Percentiles rank a stretch among this genome's conserved stretches.
phyloP scores from a whole-genome alignment of 2,888 invertebrate genomes.

The Drosophila vallismaia region DNA sequence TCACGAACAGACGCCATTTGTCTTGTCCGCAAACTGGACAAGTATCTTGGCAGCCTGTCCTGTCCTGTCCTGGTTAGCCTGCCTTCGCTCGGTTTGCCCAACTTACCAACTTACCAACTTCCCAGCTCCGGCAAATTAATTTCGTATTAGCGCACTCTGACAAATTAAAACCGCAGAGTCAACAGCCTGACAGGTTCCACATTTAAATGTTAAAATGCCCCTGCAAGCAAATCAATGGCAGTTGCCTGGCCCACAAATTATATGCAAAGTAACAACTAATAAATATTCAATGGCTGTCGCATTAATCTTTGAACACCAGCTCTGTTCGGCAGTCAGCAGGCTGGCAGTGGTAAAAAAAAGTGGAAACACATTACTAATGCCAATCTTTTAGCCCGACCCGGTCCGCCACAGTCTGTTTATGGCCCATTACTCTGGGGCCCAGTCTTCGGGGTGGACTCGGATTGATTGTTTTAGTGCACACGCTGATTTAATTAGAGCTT shows the following conservation, averaged over 20 bases:
- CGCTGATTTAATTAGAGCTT: constrained; percentile 26
- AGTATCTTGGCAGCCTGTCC: constrained; percentile 53
- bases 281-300: constrained; percentile 78
- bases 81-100: constrained; percentile 17
- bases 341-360: constrained; percentile 55
- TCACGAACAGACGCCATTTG: constrained; percentile 76
- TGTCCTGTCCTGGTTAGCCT: constrained; percentile 23
- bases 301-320: constrained; percentile 79
- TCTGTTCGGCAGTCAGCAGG: constrained; percentile 46
- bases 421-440: constrained; percentile 40
- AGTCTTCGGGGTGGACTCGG: constrained; percentile 19
- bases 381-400: constrained; percentile 66
- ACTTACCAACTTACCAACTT: neutral
- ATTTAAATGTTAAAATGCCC: constrained; percentile 63
- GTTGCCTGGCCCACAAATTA: constrained; percentile 70
- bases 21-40: constrained; percentile 73
- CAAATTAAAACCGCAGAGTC: constrained; percentile 78
- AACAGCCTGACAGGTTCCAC: constrained; percentile 69
- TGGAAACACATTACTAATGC: constrained; percentile 73
- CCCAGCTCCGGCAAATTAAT: constrained; percentile 63
- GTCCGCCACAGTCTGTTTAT: constrained; percentile 39
- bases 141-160: constrained; percentile 79
- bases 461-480: constrained; percentile 26
- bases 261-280: constrained; percentile 78
- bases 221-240: constrained; percentile 71